These are phyloP conservation scores for Rhipidura dahli DNA, from an alignment of 2,113 vertebrate genomes.

Conservation along the genomic window DNA sequence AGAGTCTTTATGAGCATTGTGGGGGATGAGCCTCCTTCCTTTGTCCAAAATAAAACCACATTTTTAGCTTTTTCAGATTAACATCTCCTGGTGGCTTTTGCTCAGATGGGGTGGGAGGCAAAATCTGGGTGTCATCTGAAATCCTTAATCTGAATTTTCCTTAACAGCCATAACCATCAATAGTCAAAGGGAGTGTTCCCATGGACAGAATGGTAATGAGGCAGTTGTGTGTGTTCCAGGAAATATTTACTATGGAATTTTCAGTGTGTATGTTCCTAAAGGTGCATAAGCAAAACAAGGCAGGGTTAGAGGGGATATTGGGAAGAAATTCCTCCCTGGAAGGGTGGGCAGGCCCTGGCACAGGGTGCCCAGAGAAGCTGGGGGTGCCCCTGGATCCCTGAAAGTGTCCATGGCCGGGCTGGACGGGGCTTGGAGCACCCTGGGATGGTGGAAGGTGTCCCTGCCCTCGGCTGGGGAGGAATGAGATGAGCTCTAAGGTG, in stretches of 20 bases:
- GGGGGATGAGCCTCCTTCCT: neutral
- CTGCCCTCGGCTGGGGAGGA: neutral
- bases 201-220: neutral
- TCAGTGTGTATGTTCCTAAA: neutral
- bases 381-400: neutral
- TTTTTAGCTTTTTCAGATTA: neutral
- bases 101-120: neutral
- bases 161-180: neutral
- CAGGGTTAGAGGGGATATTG: neutral
- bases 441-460: neutral
- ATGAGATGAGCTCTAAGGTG: neutral
- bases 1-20: neutral
- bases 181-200: neutral
- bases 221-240: neutral
- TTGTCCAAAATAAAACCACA: neutral
- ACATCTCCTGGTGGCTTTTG: neutral
- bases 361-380: neutral
- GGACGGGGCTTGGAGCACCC: accelerated
- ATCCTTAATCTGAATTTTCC: neutral
- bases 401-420: neutral
- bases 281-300: neutral
- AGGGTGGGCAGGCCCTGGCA: neutral
- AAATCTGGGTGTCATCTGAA: neutral
- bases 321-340: neutral
- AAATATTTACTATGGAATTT: neutral